These are phyloP conservation scores for Mastomys natalensis DNA, from an alignment of 2,113 vertebrate species.

Conservation along the genomic window DNA sequence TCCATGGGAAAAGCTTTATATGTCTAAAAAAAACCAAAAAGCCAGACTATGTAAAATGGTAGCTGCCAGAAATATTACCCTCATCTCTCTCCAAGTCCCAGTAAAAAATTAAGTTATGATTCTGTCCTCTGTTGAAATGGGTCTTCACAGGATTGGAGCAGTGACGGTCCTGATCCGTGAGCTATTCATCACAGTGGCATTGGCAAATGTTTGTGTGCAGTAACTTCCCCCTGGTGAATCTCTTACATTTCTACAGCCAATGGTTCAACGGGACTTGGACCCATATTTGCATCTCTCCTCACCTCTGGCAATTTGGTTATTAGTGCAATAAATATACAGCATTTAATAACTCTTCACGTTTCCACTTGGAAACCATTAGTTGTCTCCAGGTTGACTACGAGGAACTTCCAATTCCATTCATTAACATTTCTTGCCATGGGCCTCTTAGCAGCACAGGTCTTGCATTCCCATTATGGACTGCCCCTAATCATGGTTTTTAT, in stretches of 20 bases:
- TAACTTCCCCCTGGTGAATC: constrained; percentile 79
- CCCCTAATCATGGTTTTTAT: constrained; percentile 84
- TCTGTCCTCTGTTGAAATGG: constrained; percentile 81
- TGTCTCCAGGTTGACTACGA: constrained; percentile 87
- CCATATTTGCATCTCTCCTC: constrained; percentile 85
- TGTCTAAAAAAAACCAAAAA: constrained; percentile 40
- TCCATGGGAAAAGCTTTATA: constrained; percentile 8
- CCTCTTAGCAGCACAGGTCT: constrained; percentile 82
- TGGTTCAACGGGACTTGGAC: constrained; percentile 82
- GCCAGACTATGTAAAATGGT: constrained; percentile 57
- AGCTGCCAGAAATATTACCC: constrained; percentile 83
- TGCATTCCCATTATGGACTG: constrained; percentile 82
- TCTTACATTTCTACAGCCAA: constrained; percentile 72
- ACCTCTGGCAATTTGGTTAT: constrained; percentile 88
- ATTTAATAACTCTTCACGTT: constrained; percentile 88
- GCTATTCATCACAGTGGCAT: constrained; percentile 83
- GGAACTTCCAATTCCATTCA: constrained; percentile 86
- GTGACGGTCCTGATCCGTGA: constrained; percentile 81
- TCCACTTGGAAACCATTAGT: constrained; percentile 85
- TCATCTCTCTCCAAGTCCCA: constrained; percentile 78
- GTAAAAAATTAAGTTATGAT: constrained; percentile 86
- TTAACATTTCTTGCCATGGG: constrained; percentile 88
- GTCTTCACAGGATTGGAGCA: constrained; percentile 83
- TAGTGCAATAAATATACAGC: constrained; percentile 87
- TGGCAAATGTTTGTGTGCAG: constrained; percentile 76